phyloP scores from a whole-genome alignment of 2,888 invertebrate species.

The Trichogramma dendrolimi region DNA sequence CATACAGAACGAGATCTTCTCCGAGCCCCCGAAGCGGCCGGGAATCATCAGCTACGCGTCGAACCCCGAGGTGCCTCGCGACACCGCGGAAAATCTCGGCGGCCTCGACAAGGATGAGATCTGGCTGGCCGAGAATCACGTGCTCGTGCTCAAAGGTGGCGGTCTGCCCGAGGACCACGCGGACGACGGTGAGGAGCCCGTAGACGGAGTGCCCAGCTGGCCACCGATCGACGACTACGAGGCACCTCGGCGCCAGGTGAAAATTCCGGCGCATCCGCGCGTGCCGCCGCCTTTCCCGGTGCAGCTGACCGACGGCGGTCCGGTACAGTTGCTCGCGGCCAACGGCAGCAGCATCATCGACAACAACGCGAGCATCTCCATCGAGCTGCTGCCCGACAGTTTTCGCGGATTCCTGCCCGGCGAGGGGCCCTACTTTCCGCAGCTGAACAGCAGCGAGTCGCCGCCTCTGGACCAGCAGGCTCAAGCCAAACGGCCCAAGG shows the following conservation, averaged over 20 bases:
- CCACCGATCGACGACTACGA: slow-evolving; percentile 79
- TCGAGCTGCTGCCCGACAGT: slow-evolving; percentile 44
- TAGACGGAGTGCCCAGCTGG: slow-evolving; percentile 55
- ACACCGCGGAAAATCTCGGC: slow-evolving; percentile 74
- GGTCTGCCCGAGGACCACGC: slow-evolving; percentile 57
- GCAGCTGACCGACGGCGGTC: slow-evolving; percentile 80
- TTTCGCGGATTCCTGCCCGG: slow-evolving; percentile 50
- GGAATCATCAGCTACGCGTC: slow-evolving; percentile 77
- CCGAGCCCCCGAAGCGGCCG: slow-evolving; percentile 67
- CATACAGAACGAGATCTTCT: slow-evolving; percentile 79
- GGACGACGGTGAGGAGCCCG: slow-evolving; percentile 24
- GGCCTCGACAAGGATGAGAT: slow-evolving; percentile 81
- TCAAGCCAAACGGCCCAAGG: slow-evolving; percentile 48
- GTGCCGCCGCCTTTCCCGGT: slow-evolving; percentile 92
- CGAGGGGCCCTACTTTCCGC: slow-evolving; percentile 56
- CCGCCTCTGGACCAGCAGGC: slow-evolving; percentile 54
- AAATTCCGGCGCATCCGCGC: slow-evolving; percentile 75
- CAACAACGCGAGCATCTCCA: slow-evolving; percentile 40
- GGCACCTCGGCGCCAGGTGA: slow-evolving; percentile 79
- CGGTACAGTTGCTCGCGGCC: slow-evolving; percentile 80
- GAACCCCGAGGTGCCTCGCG: slow-evolving; percentile 77
- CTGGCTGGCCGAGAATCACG: slow-evolving; percentile 85
- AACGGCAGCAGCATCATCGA: slow-evolving; percentile 72
- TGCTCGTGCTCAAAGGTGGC: slow-evolving; percentile 78
- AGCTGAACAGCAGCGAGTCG: slow-evolving; percentile 47